Evolutionary conservation across 2,888 invertebrate genomes (phyloP), one percentile per base, ranked within the genome.

Genomic region (Eurytoma adleriae): DNA sequence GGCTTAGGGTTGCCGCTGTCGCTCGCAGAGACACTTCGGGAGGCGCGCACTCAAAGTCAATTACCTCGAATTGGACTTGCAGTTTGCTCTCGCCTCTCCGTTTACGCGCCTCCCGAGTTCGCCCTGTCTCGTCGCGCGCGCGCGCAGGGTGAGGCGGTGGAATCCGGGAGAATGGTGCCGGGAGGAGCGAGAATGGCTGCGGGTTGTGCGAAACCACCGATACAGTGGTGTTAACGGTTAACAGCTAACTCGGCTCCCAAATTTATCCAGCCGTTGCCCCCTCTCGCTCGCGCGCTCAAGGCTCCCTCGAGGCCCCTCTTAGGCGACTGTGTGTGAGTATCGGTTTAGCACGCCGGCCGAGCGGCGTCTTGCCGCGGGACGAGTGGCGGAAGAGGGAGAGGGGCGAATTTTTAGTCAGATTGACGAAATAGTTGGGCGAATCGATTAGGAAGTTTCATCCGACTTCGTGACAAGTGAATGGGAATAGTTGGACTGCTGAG

Each of bases 21-120:
- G n/a, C 3, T 16, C 61, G 64, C 54, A 64, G 24, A 3, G 73
- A 20, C 20, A 67, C 40, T 40, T 40, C 40, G 30, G 20, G 24
- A 50, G 50, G 56, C 56, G 56, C 56, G 52, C 59, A 40, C 80
- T 77, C 71, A 83, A 85, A 85, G 85, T 85, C 85, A 85, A 85
- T 85, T 85, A 85, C 81, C 80, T 75, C 80, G 82, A 84, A 84
- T 86, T 82, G 85, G 84, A 85, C 84, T 86, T 85, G 81, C 82
- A 83, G 83, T 83, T 84, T 72, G 56, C 71, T 74, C 74, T 72
- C 24, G 24, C 54, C 30, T 52, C 66, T 74, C n/a, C 52, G 64
- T 52, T 66, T 68, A 30, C 73, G 48, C 50, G 27, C 24, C 40
- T 48, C 66, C 10, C 27, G 74, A 74, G 67, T 59, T 75, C 67